Conservation (phyloP, 2,797 vertebrate species). For the Anguilla anguilla region DNA sequence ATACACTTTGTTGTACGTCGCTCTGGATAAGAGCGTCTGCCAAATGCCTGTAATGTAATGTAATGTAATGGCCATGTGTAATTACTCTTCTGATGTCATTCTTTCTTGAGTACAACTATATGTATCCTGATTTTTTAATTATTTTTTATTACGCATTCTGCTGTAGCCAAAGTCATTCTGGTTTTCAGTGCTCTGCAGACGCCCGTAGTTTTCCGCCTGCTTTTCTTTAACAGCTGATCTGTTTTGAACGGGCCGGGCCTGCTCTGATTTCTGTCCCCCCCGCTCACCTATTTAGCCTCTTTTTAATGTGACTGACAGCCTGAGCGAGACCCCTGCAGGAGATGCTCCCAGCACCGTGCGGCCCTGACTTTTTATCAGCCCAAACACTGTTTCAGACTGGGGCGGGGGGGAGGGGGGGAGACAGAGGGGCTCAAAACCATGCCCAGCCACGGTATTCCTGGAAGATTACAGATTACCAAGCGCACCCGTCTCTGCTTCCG, state of each 20-base stretch:
- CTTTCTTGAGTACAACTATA: background rate
- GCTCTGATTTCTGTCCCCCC: constrained; percentile 28
- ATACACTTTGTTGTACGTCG: too few species aligned
- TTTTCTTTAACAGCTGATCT: constrained; percentile 20
- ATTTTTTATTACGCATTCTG: background rate
- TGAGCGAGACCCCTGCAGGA: background rate
- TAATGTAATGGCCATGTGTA: background rate
- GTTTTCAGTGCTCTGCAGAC: background rate
- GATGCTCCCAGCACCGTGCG: background rate
- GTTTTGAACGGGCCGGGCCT: constrained; percentile 2
- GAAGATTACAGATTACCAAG: background rate
- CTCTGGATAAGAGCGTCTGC: too few species aligned
- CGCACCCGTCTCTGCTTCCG: background rate
- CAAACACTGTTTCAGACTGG: background rate
- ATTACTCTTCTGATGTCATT: background rate
- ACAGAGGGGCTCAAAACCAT: background rate
- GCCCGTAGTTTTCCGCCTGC: constrained; percentile 28
- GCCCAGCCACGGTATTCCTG: background rate
- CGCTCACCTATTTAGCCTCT: constrained; percentile 14
- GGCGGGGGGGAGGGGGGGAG: background rate
- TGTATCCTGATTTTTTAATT: background rate
- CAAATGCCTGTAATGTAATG: too few species aligned
- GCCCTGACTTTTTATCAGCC: background rate
- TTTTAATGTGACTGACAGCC: constrained; percentile 23
- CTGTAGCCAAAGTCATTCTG: constrained; percentile 17